phyloP scores from a whole-genome alignment of 2,113 vertebrate species.

The sheep (Ovis aries) region ARS-UI_Ramb_v3.0 NC_056059.1:58452501-58453000 shows the following conservation, averaged over 20 bases:
- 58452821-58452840: neutral
- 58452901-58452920: conserved; percentile 31
- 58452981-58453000: neutral
- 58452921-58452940: conserved; percentile 46
- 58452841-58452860: neutral
- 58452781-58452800: neutral
- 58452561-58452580: neutral
- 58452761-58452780: neutral
- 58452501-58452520: neutral
- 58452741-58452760: neutral
- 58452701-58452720: neutral
- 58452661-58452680: neutral
- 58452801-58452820: neutral
- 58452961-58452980: neutral
- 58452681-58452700: neutral
- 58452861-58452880: neutral
- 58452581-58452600: neutral
- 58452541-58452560: neutral
- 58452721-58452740: neutral
- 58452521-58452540: neutral
- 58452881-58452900: neutral
- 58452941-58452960: neutral
- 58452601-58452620: neutral
- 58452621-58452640: neutral
- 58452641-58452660: neutral